A percentile compares a stretch with the other conserved stretches of the same genome.
Conservation (phyloP, 2,113 vertebrate species). For the Crotalus tigris region DNA sequence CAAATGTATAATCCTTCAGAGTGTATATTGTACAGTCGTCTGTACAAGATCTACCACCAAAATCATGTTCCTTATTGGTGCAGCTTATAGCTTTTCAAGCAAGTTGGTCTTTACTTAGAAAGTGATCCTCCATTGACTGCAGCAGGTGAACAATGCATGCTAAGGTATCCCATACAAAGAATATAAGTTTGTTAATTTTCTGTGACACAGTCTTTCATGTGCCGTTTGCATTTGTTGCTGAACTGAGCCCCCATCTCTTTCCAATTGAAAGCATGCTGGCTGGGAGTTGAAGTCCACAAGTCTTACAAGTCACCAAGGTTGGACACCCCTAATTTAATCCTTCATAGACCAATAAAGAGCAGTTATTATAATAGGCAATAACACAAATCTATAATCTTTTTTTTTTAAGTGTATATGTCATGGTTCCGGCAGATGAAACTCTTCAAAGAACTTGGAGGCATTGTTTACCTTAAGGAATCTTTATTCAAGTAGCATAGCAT, state of each 20-base stretch:
- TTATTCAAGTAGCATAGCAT: too few relatives aligned
- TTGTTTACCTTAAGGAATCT: too few relatives aligned
- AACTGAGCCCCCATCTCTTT: not conserved
- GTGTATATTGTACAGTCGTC: not conserved
- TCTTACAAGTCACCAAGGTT: not conserved
- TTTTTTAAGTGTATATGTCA: not conserved
- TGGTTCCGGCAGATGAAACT: too few relatives aligned
- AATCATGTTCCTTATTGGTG: conserved; percentile 5
- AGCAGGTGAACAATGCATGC: not conserved
- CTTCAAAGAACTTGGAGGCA: too few relatives aligned
- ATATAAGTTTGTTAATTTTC: not conserved
- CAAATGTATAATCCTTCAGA: too few relatives aligned
- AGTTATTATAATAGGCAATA: not conserved
- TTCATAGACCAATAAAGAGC: not conserved
- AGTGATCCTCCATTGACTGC: not conserved
- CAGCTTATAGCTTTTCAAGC: not conserved
- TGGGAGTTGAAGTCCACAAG: not conserved
- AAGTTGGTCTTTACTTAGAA: not conserved
- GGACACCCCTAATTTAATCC: not conserved
- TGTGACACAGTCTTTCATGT: not conserved
- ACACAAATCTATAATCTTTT: not conserved
- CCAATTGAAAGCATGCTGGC: not conserved
- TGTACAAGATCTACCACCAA: not conserved
- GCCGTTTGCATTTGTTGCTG: not conserved
- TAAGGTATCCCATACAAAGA: not conserved